Evolutionary conservation across 2,888 invertebrate species (phyloP).

Genomic region (Leptura quadrifasciata): DNA sequence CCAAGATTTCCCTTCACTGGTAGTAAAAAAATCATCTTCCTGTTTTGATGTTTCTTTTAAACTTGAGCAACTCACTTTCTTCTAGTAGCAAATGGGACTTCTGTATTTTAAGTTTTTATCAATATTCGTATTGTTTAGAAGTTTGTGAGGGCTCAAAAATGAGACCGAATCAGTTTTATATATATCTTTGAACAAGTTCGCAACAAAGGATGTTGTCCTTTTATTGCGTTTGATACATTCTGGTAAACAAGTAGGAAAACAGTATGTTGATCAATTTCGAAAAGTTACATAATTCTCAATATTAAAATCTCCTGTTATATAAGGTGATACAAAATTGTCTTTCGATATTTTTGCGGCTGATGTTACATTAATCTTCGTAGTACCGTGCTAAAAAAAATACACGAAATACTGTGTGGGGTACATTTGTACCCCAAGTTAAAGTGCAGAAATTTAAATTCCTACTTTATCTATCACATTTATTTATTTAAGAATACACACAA

Average conservation of each 20-base stretch:
- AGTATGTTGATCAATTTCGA: not conserved
- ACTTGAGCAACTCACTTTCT: not conserved
- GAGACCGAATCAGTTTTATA: conserved; percentile 2
- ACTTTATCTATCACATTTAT: no score
- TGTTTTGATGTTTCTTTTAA: not conserved
- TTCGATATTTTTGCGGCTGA: no score
- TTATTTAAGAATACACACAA: no score
- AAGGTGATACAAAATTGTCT: no score
- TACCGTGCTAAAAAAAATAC: no score
- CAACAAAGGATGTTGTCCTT: conserved; percentile 3
- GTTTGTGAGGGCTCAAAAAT: not conserved
- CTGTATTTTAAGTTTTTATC: not conserved
- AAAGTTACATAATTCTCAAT: not conserved
- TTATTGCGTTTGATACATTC: not conserved
- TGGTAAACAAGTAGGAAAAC: not conserved
- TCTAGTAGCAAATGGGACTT: not conserved
- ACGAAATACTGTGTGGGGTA: no score
- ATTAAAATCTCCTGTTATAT: no score
- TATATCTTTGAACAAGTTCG: not conserved
- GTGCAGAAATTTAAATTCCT: no score
- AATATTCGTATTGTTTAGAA: not conserved
- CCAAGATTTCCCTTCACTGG: not conserved
- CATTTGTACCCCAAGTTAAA: no score
- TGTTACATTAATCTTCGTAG: no score
- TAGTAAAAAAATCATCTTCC: not conserved